Percentiles rank a stretch among this genome's conserved stretches.
These are phyloP conservation scores for Slavum lentiscoides DNA, from an alignment of 2,888 invertebrate species.

Conservation along the genomic window DNA sequence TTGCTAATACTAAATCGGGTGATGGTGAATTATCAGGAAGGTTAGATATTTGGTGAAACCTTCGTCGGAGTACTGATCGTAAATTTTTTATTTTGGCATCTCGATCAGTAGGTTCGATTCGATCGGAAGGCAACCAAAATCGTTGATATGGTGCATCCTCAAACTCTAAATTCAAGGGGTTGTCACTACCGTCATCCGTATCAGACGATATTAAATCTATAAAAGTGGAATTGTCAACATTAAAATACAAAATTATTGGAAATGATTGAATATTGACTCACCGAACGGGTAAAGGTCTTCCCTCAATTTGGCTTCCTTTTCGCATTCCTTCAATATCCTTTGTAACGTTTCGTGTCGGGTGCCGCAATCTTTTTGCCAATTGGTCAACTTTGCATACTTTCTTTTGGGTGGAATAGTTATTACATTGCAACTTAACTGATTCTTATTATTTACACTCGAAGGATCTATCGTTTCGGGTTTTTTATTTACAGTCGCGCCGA, in stretches of 20 bases:
- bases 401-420: slow-evolving; percentile 48
- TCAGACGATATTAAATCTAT: slow-evolving; percentile 42
- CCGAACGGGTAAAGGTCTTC: slow-evolving; percentile 60
- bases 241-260: slow-evolving; percentile 5
- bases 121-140: slow-evolving; percentile 39
- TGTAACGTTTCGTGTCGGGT: slow-evolving; percentile 64
- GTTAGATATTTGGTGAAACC: slow-evolving; percentile 43
- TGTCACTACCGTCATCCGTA: slow-evolving; percentile 7
- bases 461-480: slow-evolving; percentile 42
- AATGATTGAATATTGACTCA: slow-evolving; percentile 54
- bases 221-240: not conserved
- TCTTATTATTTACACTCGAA: slow-evolving; percentile 1
- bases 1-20: slow-evolving; percentile 45
- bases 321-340: slow-evolving; percentile 63
- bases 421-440: slow-evolving; percentile 39
- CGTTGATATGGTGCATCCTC: slow-evolving; percentile 46
- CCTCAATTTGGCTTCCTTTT: slow-evolving; percentile 56
- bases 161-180: slow-evolving; percentile 38
- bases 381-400: slow-evolving; percentile 56
- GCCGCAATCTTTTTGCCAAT: slow-evolving; percentile 57
- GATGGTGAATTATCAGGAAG: slow-evolving; percentile 49
- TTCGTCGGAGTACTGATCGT: slow-evolving; percentile 35
- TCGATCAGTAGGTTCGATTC: slow-evolving; percentile 24
- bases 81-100: slow-evolving; percentile 45
- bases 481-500: not conserved